phyloP scores from a whole-genome alignment of 2,888 invertebrate species.

The Limnephilus lunatus region DNA sequence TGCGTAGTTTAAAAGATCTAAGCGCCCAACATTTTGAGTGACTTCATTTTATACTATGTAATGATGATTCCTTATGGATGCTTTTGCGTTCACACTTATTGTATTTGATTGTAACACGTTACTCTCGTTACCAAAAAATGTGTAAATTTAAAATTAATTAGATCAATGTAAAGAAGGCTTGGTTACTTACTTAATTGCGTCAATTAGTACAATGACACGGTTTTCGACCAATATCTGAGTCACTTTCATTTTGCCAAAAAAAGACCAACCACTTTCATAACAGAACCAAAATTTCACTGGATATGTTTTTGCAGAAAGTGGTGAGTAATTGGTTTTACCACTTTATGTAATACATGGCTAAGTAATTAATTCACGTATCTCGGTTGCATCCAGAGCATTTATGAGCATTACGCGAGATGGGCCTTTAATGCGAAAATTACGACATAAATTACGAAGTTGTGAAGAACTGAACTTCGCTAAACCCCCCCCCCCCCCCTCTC shows the following conservation, averaged over 20 bases:
- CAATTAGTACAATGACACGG: background rate
- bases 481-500: no score
- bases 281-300: background rate
- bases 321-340: background rate
- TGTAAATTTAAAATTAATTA: background rate
- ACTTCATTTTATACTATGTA: no score
- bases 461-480: no score
- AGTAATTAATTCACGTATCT: background rate
- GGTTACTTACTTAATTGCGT: no score
- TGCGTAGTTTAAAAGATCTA: no score
- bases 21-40: no score
- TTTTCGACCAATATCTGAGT: background rate
- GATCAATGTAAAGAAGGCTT: background rate
- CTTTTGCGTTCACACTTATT: no score
- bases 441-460: background rate
- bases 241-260: background rate
- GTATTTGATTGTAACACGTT: no score
- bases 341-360: background rate
- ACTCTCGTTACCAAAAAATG: no score
- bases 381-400: background rate
- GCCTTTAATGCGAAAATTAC: background rate
- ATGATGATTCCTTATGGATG: no score
- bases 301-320: background rate
- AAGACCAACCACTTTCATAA: background rate
- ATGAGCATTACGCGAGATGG: background rate